Conservation (phyloP, 1,140 invertebrate species). For the Scaptomyza graminum region DNA sequence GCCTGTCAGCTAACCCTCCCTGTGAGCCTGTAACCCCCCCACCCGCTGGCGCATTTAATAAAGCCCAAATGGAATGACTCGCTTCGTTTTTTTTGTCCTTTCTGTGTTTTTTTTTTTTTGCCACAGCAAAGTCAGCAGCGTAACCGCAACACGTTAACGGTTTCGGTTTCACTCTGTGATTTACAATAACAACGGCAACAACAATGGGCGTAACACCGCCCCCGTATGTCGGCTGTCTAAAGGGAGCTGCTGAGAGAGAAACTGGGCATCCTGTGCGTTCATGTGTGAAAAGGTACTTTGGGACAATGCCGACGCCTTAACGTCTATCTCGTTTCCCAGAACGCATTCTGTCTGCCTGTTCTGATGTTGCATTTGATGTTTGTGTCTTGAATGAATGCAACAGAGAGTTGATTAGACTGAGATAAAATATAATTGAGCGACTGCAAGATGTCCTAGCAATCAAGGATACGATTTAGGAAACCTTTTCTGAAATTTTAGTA, state of each 20-base stretch:
- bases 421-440: not conserved
- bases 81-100: slow-evolving; percentile 29
- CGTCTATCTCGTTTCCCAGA: slow-evolving; percentile 34
- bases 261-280: slow-evolving; percentile 51
- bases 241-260: not conserved
- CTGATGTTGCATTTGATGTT: slow-evolving; percentile 49
- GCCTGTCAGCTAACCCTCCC: slow-evolving; percentile 15
- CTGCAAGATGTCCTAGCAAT: slow-evolving; percentile 15
- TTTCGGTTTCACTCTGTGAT: slow-evolving; percentile 79
- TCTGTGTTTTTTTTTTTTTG: slow-evolving; percentile 30
- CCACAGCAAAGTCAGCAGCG: slow-evolving; percentile 70
- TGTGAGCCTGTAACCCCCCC: not conserved
- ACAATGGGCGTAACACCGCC: slow-evolving; percentile 48
- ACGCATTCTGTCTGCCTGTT: slow-evolving; percentile 33
- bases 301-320: slow-evolving; percentile 24
- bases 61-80: slow-evolving; percentile 81
- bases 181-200: slow-evolving; percentile 46
- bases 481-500: too few species aligned
- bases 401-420: slow-evolving; percentile 12
- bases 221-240: not conserved
- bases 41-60: slow-evolving; percentile 70
- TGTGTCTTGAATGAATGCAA: slow-evolving; percentile 18
- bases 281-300: slow-evolving; percentile 83
- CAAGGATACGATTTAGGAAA: too few species aligned
- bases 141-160: slow-evolving; percentile 83